Conservation (phyloP, 2,113 vertebrate genomes). For the Labrus mixtus region DNA sequence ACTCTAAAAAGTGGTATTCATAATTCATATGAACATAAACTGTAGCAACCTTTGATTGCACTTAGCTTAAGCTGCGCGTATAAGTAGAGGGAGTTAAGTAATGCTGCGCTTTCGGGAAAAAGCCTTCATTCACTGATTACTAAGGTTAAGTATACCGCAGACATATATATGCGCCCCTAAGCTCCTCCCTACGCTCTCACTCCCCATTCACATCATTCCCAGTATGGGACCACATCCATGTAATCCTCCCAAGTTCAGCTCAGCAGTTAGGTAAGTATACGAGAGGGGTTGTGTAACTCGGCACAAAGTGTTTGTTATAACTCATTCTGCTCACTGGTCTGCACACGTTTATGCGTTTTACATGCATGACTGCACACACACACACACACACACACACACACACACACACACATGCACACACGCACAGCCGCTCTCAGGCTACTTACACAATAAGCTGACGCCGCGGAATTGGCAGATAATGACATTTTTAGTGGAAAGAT, state of each 20-base stretch:
- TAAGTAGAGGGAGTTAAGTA: background rate
- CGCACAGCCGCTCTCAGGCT: background rate
- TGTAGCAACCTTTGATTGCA: too few species aligned
- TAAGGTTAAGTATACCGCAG: background rate
- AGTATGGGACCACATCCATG: conserved; percentile 16
- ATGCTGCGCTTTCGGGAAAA: conserved; percentile 14
- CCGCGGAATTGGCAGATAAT: conserved; percentile 15
- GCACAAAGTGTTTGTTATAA: conserved; percentile 23
- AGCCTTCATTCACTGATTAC: conserved; percentile 8
- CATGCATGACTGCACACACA: conserved; percentile 2
- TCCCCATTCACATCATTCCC: conserved; percentile 20
- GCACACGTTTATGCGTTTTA: background rate
- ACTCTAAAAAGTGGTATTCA: background rate
- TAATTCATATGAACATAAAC: background rate
- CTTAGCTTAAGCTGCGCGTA: background rate
- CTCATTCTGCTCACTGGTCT: conserved; percentile 45
- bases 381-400: conserved; percentile 2
- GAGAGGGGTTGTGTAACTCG: conserved; percentile 60
- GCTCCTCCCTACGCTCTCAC: background rate
- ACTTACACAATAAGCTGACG: conserved; percentile 14
- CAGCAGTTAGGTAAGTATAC: conserved; percentile 37
- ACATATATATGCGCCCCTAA: background rate
- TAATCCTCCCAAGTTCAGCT: conserved; percentile 39
- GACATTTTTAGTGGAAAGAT: conserved; percentile 2
- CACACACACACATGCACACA: conserved; percentile 3